Percentiles rank a stretch among this genome's conserved stretches.
These are phyloP conservation scores for Dasyprocta punctata DNA, from an alignment of 2,113 vertebrate genomes.

Conservation along the genomic window DNA sequence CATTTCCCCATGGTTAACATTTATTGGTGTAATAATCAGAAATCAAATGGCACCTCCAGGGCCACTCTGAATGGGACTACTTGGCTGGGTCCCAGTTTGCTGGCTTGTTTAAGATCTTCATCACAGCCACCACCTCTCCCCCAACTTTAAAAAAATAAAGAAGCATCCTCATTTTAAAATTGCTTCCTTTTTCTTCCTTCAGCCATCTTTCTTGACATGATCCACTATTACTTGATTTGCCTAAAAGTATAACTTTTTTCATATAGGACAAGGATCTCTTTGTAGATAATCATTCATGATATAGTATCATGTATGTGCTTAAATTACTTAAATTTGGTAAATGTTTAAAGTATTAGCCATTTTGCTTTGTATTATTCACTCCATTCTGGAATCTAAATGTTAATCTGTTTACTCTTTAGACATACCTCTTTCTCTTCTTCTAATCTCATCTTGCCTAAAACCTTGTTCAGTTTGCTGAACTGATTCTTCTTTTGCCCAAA, in stretches of 20 bases:
- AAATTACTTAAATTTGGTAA: not conserved
- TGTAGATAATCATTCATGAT: not conserved
- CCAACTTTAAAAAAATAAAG: not conserved
- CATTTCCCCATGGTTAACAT: not conserved
- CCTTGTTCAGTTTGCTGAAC: not conserved
- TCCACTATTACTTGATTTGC: not conserved
- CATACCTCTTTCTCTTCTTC: not conserved
- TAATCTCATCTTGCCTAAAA: not conserved
- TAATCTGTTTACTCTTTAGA: not conserved
- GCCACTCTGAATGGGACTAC: not conserved
- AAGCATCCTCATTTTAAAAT: not conserved
- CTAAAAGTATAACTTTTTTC: not conserved
- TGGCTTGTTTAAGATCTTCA: not conserved
- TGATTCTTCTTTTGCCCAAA: not conserved
- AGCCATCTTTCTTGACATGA: not conserved
- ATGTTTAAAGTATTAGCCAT: not conserved
- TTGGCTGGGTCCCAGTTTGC: not conserved
- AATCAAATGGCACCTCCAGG: conserved; percentile 16
- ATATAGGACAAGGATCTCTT: accelerated
- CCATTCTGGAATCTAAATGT: not conserved
- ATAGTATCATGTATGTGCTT: not conserved
- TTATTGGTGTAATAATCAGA: conserved; percentile 23
- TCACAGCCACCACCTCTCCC: not conserved
- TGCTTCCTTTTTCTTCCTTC: not conserved
- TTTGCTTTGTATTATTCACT: not conserved